A percentile compares a stretch with the other conserved stretches of the same genome.
phyloP scores from a whole-genome alignment of 2,113 vertebrate species.

The Pampusana beccarii region DNA sequence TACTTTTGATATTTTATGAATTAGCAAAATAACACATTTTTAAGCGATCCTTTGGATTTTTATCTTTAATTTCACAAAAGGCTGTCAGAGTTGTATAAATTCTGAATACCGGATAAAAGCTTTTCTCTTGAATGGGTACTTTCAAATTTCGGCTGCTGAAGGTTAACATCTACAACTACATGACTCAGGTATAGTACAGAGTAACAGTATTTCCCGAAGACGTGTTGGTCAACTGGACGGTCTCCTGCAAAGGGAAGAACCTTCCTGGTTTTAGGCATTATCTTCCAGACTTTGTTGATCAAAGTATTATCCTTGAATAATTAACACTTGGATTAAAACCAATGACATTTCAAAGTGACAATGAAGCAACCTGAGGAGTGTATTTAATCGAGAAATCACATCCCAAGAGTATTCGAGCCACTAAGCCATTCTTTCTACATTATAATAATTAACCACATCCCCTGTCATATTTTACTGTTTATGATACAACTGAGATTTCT shows the following conservation, averaged over 20 bases:
- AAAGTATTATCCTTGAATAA: slow-evolving; percentile 16
- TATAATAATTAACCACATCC: slow-evolving; percentile 32
- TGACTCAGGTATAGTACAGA: neutral
- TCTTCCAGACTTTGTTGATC: neutral
- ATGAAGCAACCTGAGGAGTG: neutral
- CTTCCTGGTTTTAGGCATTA: neutral
- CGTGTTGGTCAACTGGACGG: neutral
- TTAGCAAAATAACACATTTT: neutral
- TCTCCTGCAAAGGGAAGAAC: neutral
- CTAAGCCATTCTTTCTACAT: neutral
- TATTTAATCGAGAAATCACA: slow-evolving; percentile 45
- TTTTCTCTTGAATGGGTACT: neutral
- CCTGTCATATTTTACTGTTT: slow-evolving; percentile 28
- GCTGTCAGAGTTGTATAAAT: neutral
- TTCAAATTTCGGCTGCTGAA: neutral
- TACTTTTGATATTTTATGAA: neutral
- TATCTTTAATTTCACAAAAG: neutral
- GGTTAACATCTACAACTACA: neutral
- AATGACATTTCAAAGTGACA: slow-evolving; percentile 25
- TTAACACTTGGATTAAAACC: slow-evolving; percentile 41
- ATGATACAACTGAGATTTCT: slow-evolving; percentile 2
- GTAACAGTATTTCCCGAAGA: neutral
- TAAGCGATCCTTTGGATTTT: neutral
- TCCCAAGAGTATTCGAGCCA: slow-evolving; percentile 9
- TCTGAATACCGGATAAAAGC: neutral